Base-by-base conservation (phyloP, 2,113 vertebrate genomes). In the Pitta sordida region DNA sequence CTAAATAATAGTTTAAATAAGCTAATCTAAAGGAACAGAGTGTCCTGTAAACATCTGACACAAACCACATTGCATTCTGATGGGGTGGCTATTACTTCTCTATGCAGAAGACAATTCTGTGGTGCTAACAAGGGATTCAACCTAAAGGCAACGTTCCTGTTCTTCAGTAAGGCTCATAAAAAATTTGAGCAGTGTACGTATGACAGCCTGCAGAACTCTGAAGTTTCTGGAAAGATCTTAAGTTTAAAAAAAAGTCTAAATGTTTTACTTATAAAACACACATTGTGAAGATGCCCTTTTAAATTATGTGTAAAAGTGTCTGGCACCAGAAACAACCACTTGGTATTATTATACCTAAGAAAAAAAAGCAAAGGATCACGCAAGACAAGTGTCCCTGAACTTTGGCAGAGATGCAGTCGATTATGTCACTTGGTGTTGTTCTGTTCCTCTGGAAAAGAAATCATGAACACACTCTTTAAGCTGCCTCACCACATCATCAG, bases 101-200 rank as follows among this genome's bases (percentile, higher is more conserved):
- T 84, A 92, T 9, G 59, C 76, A 90, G 81, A 84, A 77, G 53
- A 86, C 24, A 63, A 51, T 67, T 87, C 56, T 82, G 60, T 79
- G 82, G 79, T 71, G 64, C 75, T 63, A 87, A 77, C 36, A 46
- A 88, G 87, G 55, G 93, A 70, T 70, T 69, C 69, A 81, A 83
- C 65, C 82, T 86, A 90, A 97, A 95, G 95, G 96, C 96, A 97
- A 96, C 89, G 3, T 77, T 96, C 92, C 87, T 67, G 73, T 94
- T 91, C 90, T 80, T 87, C 70, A 85, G 75, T 97, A 97, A 97
- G 96, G 96, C 97, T 94, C 73, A 60, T 96, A 94, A 91, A 94
- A 91, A 93, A 41, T 41, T 43, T 19, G 79, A 93, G 86, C 76
- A 12, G 4, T 95, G 94, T 93, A 95, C 55, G 32, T 85, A 78